A percentile compares a stretch with the other conserved stretches of the same genome.
phyloP scores from a whole-genome alignment of 2,797 vertebrate species.

The Balearica regulorum region DNA sequence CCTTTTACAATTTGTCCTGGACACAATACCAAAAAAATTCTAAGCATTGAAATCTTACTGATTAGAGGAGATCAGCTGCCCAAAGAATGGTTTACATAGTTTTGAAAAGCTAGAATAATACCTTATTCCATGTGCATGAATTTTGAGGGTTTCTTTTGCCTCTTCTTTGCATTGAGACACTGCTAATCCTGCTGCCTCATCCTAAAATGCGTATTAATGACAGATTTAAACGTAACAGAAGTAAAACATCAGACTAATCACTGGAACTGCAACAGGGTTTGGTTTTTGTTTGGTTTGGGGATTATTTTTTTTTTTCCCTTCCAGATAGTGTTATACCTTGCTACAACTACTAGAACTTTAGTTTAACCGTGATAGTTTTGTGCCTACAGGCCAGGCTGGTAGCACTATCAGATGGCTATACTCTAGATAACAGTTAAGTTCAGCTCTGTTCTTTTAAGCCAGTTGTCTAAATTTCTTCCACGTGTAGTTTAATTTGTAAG shows the following conservation, averaged over 20 bases:
- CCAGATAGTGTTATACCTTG: background rate
- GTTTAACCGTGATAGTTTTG: background rate
- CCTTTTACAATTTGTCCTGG: background rate
- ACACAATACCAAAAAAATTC: background rate
- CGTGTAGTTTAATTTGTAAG: background rate
- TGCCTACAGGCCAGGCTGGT: background rate
- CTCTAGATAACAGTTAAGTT: background rate
- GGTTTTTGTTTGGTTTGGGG: background rate
- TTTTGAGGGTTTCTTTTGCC: background rate
- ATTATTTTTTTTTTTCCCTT: background rate
- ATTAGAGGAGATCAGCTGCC: background rate
- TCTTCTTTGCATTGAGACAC: background rate
- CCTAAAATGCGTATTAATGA: background rate
- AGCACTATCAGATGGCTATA: background rate
- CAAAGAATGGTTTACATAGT: background rate
- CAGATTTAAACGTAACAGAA: background rate
- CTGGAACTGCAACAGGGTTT: background rate
- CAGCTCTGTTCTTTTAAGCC: background rate
- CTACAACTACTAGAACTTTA: background rate
- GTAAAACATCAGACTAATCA: background rate
- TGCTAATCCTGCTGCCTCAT: background rate
- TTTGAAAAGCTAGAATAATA: background rate
- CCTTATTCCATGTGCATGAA: accelerated
- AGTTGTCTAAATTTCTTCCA: background rate
- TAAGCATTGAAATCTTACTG: background rate